Evolutionary conservation across 2,113 vertebrate species (phyloP), one percentile per base, ranked within the genome.

Genomic region (Myiopsitta monachus): DNA sequence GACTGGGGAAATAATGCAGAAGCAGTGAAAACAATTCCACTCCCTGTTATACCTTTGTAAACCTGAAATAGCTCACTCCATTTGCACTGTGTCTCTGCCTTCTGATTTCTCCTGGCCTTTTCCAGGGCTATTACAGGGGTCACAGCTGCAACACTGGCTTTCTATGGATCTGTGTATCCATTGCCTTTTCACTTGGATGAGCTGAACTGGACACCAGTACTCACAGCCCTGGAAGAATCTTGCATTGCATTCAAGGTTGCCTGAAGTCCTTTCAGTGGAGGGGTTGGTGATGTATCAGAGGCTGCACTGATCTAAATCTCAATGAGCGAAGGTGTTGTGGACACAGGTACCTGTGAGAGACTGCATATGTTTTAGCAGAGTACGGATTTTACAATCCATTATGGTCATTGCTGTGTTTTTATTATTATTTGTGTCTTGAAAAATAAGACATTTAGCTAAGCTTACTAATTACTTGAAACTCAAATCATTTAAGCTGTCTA

Each of bases 401-500:
- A 49, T 14, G 44, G 72, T 72, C 78, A 93, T 49, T 11, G 2
- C 18, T 66, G 44, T 87, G 90, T 87, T 97, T 90, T 83, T 92
- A 61, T 93, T 91, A 97, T 91, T 90, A 97, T 95, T 95, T 83
- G 49, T 91, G 93, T 93, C 95, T 95, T 96, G 93, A 96, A 98
- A 98, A 98, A 96, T 97, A 98, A 97, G 96, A 97, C 93, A 91
- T 98, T 98, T 98, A 97, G 94, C 95, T 97, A 96, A 95, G 93
- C 91, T 92, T 96, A 96, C 92, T 97, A 98, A 98, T 98, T 97
- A 96, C 97, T 97, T 97, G 95, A 98, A 98, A 95, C 96, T 95
- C 95, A 97, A 97, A 98, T 98, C 92, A 97, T 98, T 98, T 97
- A 97, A 97, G 95, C 97, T 98, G 97, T 97, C 97, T 97, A 97